Base-by-base conservation (phyloP, 2,113 vertebrate genomes). In the Psammodynastes pulverulentus region DNA sequence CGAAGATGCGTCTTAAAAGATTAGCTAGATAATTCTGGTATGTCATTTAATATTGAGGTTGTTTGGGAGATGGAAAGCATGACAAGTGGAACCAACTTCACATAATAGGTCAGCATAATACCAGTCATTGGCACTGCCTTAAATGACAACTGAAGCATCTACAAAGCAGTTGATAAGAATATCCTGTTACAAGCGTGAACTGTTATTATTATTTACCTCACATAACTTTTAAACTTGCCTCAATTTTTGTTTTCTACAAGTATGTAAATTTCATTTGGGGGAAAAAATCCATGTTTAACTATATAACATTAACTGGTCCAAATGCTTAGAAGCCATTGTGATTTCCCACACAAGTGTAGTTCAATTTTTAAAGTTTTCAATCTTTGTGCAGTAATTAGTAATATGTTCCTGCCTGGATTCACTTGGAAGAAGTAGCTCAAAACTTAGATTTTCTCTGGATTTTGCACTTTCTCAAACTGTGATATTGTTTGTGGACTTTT, bases 81-180 rank as follows among this genome's bases (percentile, higher is more conserved):
- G 97, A 97, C 96, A 97, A 97, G 96, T 97, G 96, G 96, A 98
- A 98, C 97, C 96, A 97, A 97, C 96, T 97, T 93, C 95, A 97
- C 91, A 92, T 94, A 96, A 98, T 96, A 96, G 95, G 95, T 94
- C 97, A 97, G 97, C 97, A 95, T 54, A 84, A 95, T 94, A 96
- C 95, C 96, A 97, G 96, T 88, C 93, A 85, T 39, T 96, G 96
- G 96, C 95, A 96, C 95, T 97, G 96, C 94, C 96, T 97, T 95
- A 96, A 95, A 52, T 96, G 97, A 97, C 97, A 97, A 94, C 94
- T 94, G 91, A 94, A 94, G 94, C 96, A 97, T 96, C 97, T 98
- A 98, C 96, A 90, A 96, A 94, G 92, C 56, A 90, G 4, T 95
- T 96, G 98, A 98, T 98, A 98, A 98, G 97, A 96, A 98, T 98